phyloP scores from a whole-genome alignment of 2,888 invertebrate species.

The Creontiades dilutus region DNA sequence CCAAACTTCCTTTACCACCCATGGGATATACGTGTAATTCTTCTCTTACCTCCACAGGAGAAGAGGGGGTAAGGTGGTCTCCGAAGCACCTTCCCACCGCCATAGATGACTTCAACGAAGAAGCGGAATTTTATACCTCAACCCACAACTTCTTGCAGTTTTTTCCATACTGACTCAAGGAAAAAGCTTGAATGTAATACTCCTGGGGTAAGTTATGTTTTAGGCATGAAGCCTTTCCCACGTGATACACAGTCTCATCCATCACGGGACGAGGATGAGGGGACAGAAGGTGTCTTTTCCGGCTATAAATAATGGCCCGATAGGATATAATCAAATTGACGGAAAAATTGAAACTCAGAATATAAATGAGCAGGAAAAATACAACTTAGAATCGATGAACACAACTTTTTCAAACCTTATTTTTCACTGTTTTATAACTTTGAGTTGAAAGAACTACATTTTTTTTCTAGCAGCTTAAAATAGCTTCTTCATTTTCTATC shows the following conservation, averaged over 20 bases:
- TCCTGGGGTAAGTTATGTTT: constrained; percentile 66
- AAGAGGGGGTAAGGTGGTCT: background rate
- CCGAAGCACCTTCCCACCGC: background rate
- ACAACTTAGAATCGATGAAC: too few relatives aligned
- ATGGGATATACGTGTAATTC: constrained; percentile 17
- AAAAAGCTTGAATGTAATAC: constrained; percentile 67
- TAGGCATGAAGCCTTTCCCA: constrained; percentile 56
- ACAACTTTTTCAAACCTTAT: too few relatives aligned
- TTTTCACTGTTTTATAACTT: too few relatives aligned
- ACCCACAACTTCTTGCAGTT: constrained; percentile 1
- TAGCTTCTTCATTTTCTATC: too few relatives aligned
- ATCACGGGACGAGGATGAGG: constrained; percentile 27
- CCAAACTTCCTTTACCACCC: background rate
- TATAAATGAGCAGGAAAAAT: background rate
- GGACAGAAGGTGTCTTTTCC: constrained; percentile 51
- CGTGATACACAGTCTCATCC: constrained; percentile 64
- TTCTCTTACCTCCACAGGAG: background rate
- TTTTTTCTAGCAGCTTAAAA: too few relatives aligned
- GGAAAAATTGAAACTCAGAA: constrained; percentile 11
- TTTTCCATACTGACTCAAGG: constrained; percentile 42
- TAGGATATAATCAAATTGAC: constrained; percentile 38
- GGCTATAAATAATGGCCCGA: constrained; percentile 56
- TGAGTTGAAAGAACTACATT: too few relatives aligned
- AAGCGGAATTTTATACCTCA: constrained; percentile 65
- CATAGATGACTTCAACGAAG: constrained; percentile 55